These are phyloP conservation scores for Drosophila erecta DNA, from an alignment of 1,140 invertebrate species.

Conservation along the genomic window DNA sequence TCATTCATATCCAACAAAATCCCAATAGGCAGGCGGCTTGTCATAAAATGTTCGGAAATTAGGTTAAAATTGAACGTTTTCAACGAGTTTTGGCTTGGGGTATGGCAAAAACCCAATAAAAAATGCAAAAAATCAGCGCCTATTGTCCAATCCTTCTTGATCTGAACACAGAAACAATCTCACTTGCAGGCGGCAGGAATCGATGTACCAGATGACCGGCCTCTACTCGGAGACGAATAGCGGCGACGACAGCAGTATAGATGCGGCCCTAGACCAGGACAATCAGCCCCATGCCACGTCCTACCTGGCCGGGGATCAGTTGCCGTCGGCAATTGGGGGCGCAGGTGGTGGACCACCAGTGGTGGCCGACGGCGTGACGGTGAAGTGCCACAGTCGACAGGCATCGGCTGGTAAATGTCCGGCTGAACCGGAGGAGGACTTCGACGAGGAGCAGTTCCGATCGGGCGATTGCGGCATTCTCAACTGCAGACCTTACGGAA, in stretches of 20 bases:
- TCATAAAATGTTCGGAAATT: conserved; percentile 12
- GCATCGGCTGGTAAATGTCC: conserved; percentile 86
- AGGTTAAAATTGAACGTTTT: conserved; percentile 18
- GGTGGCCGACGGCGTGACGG: conserved; percentile 49
- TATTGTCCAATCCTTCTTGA: conserved; percentile 12
- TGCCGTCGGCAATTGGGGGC: conserved; percentile 8
- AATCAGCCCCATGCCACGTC: conserved; percentile 10
- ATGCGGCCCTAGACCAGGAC: conserved; percentile 65
- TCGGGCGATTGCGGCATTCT: conserved; percentile 93
- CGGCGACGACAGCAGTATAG: conserved; percentile 86
- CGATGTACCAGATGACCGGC: conserved; percentile 94
- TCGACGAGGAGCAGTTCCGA: conserved; percentile 76
- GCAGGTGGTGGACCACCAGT: conserved; percentile 22
- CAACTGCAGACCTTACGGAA: conserved; percentile 90
- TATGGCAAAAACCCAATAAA: conserved; percentile 27
- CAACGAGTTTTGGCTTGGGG: conserved; percentile 16
- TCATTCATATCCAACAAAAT: conserved; percentile 7
- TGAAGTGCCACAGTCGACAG: conserved; percentile 92
- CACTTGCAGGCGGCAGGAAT: conserved; percentile 89
- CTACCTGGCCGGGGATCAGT: conserved; percentile 10
- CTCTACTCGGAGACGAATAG: conserved; percentile 90
- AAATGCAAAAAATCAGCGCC: conserved; percentile 27
- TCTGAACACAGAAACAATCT: conserved; percentile 30
- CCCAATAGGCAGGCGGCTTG: conserved; percentile 2
- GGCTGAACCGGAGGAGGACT: conserved; percentile 48